Evolutionary conservation across 2,797 vertebrate genomes (phyloP).

Genomic region (Micropoecilia bifurca): DNA sequence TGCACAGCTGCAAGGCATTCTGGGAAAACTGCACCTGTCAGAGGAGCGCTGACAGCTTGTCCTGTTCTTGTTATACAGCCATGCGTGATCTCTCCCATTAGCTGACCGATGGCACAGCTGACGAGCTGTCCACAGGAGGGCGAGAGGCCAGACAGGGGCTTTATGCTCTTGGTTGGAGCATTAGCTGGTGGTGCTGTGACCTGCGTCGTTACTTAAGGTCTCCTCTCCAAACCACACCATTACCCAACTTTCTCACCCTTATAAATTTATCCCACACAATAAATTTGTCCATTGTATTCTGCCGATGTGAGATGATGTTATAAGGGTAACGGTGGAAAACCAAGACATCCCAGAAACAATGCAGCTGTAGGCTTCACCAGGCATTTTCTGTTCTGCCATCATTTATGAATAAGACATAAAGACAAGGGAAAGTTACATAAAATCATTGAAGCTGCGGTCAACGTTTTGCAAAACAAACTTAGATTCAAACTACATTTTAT

Average conservation of each 20-base stretch:
- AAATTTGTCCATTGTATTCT: neutral
- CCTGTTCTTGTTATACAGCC: conserved; percentile 71
- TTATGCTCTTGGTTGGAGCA: conserved; percentile 43
- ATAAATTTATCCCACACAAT: neutral
- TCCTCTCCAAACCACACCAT: neutral
- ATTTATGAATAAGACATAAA: neutral
- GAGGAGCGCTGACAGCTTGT: conserved; percentile 66
- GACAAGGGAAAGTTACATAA: neutral
- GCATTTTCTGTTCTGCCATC: neutral
- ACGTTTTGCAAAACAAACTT: neutral
- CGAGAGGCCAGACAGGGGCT: conserved; percentile 13
- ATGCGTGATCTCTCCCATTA: conserved; percentile 67
- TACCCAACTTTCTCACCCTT: neutral
- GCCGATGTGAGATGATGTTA: neutral
- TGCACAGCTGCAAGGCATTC: conserved; percentile 61
- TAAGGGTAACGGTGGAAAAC: neutral
- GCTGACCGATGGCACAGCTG: conserved; percentile 70
- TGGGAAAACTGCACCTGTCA: conserved; percentile 72
- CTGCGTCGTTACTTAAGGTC: conserved; percentile 7
- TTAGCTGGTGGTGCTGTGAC: conserved; percentile 23
- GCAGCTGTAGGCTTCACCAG: neutral
- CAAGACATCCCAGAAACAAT: neutral
- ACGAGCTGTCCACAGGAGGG: conserved; percentile 55
- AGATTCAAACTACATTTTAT: neutral
- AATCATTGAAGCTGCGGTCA: neutral